phyloP scores from a whole-genome alignment of 2,888 invertebrate genomes.

The Macaria liturata region DNA sequence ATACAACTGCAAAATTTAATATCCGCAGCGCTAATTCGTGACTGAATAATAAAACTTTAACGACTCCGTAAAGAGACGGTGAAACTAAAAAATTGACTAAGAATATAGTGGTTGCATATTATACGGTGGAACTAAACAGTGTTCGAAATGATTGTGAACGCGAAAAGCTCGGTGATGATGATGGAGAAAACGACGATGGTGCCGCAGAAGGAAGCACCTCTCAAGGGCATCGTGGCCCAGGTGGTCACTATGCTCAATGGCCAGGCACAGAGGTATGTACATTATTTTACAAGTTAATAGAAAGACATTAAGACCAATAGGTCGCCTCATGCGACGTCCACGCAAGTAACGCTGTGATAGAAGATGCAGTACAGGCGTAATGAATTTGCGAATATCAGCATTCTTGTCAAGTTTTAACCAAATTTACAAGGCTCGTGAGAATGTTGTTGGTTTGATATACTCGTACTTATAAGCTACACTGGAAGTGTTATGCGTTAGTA shows the following conservation, averaged over 20 bases:
- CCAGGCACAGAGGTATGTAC: constrained; percentile 74
- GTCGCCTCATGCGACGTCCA: no score
- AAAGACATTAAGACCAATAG: no score
- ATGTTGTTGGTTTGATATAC: no score
- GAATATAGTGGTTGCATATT: constrained; percentile 23
- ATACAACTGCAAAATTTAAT: constrained; percentile 1
- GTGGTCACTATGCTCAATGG: constrained; percentile 80
- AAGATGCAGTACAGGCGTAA: no score
- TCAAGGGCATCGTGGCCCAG: constrained; percentile 78
- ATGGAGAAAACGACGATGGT: constrained; percentile 67
- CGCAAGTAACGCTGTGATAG: no score
- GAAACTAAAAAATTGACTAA: constrained; percentile 5
- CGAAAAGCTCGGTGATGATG: constrained; percentile 53
- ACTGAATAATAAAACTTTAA: background rate
- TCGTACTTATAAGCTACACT: no score
- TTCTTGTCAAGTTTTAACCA: no score
- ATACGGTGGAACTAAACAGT: constrained; percentile 25
- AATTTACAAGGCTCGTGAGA: no score
- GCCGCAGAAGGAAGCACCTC: constrained; percentile 74
- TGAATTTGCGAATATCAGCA: no score
- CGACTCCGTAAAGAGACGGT: background rate
- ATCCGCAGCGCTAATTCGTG: constrained; percentile 4
- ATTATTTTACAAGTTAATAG: no score
- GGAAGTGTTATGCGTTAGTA: no score
- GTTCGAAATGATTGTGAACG: constrained; percentile 33